These are phyloP conservation scores for Dissostichus mawsoni DNA, from an alignment of 2,113 vertebrate species.

Conservation along the genomic window DNA sequence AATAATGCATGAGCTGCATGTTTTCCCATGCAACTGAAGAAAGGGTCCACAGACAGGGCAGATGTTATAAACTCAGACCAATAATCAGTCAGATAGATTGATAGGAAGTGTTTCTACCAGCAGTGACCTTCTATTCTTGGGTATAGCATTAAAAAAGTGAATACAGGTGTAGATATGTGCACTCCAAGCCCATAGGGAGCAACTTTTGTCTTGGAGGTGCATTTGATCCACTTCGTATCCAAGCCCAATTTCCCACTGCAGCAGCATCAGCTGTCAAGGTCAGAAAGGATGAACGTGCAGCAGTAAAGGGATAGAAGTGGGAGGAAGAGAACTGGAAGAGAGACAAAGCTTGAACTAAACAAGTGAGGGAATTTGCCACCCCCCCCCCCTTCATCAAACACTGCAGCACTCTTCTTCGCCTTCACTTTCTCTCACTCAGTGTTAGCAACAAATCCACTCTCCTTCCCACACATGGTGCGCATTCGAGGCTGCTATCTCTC, in stretches of 20 bases:
- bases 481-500: slow-evolving; percentile 61
- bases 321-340: slow-evolving; percentile 22
- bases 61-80: slow-evolving; percentile 30
- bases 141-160: slow-evolving; percentile 14
- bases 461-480: slow-evolving; percentile 45
- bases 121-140: slow-evolving; percentile 27
- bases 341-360: slow-evolving; percentile 23
- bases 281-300: slow-evolving; percentile 39
- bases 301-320: slow-evolving; percentile 22
- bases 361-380: slow-evolving; percentile 26
- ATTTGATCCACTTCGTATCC: slow-evolving; percentile 37
- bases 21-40: slow-evolving; percentile 35
- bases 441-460: slow-evolving; percentile 58
- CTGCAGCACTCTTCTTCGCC: slow-evolving; percentile 21
- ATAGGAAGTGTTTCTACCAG: slow-evolving; percentile 13
- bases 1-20: slow-evolving; percentile 32
- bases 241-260: slow-evolving; percentile 43
- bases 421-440: slow-evolving; percentile 27
- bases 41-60: slow-evolving; percentile 3
- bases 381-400: slow-evolving; percentile 38
- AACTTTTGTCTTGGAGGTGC: slow-evolving; percentile 40
- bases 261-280: slow-evolving; percentile 66
- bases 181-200: slow-evolving; percentile 40
- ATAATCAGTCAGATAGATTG: slow-evolving; percentile 56
- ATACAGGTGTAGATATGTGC: slow-evolving; percentile 23